These are phyloP conservation scores for Poliocrania exsul DNA, from an alignment of 2,797 vertebrate genomes.

Conservation along the genomic window DNA sequence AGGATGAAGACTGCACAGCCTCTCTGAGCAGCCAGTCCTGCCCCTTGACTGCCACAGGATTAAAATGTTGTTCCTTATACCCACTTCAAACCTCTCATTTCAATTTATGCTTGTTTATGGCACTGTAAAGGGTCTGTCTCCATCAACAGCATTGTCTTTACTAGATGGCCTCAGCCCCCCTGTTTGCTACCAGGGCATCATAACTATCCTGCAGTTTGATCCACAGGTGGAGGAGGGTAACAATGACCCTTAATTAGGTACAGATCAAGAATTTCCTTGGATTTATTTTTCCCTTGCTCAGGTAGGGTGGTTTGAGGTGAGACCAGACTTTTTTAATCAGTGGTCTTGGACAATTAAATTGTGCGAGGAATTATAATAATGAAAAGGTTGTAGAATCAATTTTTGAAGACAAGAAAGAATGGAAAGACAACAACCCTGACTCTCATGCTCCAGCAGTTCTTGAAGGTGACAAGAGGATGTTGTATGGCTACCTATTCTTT, in stretches of 20 bases:
- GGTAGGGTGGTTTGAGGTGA: not conserved
- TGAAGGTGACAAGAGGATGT: not conserved
- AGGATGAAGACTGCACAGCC: not conserved
- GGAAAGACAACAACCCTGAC: not conserved
- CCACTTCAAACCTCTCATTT: not conserved
- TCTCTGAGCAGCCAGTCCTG: not conserved
- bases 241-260: not conserved
- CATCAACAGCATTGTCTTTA: not conserved
- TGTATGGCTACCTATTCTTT: rapidly evolving
- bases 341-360: not conserved
- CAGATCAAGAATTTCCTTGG: not conserved
- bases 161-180: not conserved
- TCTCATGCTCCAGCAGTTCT: not conserved
- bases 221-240: not conserved
- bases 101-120: not conserved
- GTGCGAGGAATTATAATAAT: not conserved
- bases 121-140: not conserved
- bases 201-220: not conserved
- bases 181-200: not conserved
- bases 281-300: not conserved
- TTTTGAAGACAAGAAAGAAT: not conserved
- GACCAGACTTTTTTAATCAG: not conserved
- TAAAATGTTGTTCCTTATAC: not conserved
- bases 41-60: not conserved
- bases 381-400: not conserved